Conservation (phyloP, 2,113 vertebrate species). For the Hemichromis elongatus region DNA sequence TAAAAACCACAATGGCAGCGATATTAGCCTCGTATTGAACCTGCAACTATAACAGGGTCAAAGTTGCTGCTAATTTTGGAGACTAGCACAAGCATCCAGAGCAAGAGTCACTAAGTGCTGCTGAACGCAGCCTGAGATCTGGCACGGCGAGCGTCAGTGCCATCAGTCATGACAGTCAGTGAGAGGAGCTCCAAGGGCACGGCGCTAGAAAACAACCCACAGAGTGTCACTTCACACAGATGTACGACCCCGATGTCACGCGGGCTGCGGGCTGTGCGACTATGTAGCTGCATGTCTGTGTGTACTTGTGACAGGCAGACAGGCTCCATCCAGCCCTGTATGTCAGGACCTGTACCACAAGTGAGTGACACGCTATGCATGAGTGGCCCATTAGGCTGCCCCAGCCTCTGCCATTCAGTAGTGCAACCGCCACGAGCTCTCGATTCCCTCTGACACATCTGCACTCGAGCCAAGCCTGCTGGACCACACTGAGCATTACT, state of each 20-base stretch:
- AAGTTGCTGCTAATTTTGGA: conserved; percentile 39
- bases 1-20: not conserved
- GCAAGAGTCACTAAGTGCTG: not conserved
- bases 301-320: conserved; percentile 16
- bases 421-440: conserved; percentile 14
- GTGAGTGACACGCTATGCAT: conserved; percentile 42
- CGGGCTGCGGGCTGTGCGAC: not conserved
- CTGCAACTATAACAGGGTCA: conserved; percentile 39
- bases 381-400: conserved; percentile 42
- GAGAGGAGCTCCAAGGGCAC: conserved; percentile 4
- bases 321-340: not conserved
- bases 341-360: conserved; percentile 32
- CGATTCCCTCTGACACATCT: conserved; percentile 41
- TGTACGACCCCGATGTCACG: not conserved
- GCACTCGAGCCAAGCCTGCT: conserved; percentile 28
- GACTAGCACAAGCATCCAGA: not conserved
- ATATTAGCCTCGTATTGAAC: conserved; percentile 48
- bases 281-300: conserved; percentile 12
- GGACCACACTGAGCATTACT: conserved; percentile 27
- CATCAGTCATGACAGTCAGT: conserved; percentile 17
- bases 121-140: not conserved
- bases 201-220: not conserved
- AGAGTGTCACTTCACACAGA: conserved; percentile 1
- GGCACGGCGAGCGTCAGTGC: not conserved
- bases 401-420: not conserved